Base-by-base conservation (phyloP, 2,797 vertebrate genomes). In the Gymnopithys bicolor region DNA sequence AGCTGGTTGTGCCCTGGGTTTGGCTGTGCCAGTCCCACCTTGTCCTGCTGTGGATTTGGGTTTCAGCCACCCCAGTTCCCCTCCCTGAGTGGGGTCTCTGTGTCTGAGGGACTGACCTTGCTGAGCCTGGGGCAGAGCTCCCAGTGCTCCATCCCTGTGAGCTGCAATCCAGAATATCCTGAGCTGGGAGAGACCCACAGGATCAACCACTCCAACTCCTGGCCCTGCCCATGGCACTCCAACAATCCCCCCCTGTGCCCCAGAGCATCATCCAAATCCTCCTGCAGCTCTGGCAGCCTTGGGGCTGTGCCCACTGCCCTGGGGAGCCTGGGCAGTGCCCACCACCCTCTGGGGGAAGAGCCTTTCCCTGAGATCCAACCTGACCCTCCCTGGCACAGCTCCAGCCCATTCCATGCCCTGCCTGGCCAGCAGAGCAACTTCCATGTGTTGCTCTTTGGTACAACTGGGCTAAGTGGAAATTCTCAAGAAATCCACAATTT, bases 381-480 rank as follows among this genome's bases (percentile, higher is more conserved):
- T 24, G 4, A 32, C 3, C 55, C 55, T 48, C 32, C 78, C 78
- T 60, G 55, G 21, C 66, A 52, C 66, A 43, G 32, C 55, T 24
- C 3, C 32, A 70, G 27, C 67, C 78, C 67, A 32, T 25, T 7
- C 43, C 43, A 25, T 1, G 13, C 7, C 58, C 62, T 33, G 48
- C 4, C 56, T 71, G 68, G 17, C 24, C 32, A 25, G 10, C 49
- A 37, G 33, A 58, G 49, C n/a, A 56, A 25, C 19, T 79, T 30
- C 81, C 18, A 2, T 1, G 0, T 6, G 2, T 24, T 69, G 24
- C 63, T 21, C 15, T 17, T 35, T 1, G 2, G 19, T 27, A 7
- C 0, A 0, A 16, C 17, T 28, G 11, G 19, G 33, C 13, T 23
- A 24, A 35, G 12, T 24, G 55, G 73, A 55, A 39, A 32, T n/a